phyloP scores from a whole-genome alignment of 1,140 invertebrate genomes.

The Hermatobates lingyangjiaoensis region DNA sequence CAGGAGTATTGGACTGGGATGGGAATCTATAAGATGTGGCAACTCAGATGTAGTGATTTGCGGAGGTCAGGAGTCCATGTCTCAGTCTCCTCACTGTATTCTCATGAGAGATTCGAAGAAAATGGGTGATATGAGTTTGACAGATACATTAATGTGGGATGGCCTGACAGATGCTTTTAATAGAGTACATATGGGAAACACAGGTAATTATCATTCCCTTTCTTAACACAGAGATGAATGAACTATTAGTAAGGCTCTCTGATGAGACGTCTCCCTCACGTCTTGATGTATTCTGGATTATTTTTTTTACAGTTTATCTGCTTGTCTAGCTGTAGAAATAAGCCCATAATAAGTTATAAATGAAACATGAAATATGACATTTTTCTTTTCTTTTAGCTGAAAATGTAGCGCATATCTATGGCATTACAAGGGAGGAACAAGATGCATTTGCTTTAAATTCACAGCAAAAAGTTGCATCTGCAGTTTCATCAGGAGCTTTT shows the following conservation, averaged over 20 bases:
- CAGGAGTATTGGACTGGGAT: constrained; percentile 47
- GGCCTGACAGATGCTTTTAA: constrained; percentile 65
- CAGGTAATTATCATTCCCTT: constrained; percentile 35
- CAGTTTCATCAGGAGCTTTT: constrained; percentile 45
- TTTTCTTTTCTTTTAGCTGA: constrained; percentile 34
- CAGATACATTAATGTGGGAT: constrained; percentile 55
- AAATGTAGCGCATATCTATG: constrained; percentile 53
- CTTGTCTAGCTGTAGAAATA: no score
- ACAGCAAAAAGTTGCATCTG: constrained; percentile 45
- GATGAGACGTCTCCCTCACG: neutral
- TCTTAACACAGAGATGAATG: neutral
- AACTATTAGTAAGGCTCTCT: no score
- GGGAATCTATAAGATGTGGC: constrained; percentile 46
- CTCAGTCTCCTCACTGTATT: constrained; percentile 49
- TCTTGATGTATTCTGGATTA: neutral
- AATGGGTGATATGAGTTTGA: constrained; percentile 42
- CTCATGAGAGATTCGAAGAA: constrained; percentile 44
- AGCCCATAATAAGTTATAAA: constrained; percentile 2
- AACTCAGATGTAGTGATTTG: constrained; percentile 53
- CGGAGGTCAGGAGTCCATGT: constrained; percentile 79
- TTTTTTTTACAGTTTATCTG: neutral
- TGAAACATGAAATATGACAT: neutral
- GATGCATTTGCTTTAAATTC: constrained; percentile 52
- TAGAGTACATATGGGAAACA: constrained; percentile 67
- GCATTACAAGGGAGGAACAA: constrained; percentile 50